A percentile compares a stretch with the other conserved stretches of the same genome.
Conservation (phyloP, 2,113 vertebrate species). For the Etheostoma spectabile region DNA sequence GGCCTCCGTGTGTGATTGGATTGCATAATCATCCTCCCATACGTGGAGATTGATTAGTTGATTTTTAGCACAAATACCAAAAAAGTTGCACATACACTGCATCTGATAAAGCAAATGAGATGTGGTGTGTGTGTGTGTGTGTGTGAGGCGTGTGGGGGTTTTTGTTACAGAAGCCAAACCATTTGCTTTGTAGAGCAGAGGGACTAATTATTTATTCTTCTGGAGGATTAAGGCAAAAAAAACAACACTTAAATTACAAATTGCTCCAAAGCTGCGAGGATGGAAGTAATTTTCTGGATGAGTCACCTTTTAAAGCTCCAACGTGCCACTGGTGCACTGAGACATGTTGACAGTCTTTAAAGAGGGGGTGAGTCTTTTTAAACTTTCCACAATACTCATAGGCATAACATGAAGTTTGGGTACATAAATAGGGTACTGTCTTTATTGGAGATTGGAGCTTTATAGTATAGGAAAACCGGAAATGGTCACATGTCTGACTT, state of each 20-base stretch:
- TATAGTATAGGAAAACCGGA: no score
- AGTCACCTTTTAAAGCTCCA: conserved; percentile 5
- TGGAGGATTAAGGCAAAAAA: conserved; percentile 10
- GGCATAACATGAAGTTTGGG: no score
- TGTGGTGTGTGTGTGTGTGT: background rate
- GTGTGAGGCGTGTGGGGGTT: conserved; percentile 7
- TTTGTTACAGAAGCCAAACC: conserved; percentile 6
- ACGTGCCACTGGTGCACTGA: background rate
- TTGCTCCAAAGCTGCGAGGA: background rate
- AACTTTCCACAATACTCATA: background rate
- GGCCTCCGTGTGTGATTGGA: background rate
- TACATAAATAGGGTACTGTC: no score
- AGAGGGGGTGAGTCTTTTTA: background rate
- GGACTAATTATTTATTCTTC: conserved; percentile 39
- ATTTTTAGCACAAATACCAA: background rate
- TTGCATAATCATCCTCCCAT: background rate
- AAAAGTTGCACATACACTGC: background rate
- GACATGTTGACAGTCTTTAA: background rate
- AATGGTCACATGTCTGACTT: no score
- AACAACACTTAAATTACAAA: conserved; percentile 11
- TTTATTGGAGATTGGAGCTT: no score
- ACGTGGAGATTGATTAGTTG: background rate
- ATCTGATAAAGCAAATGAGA: background rate
- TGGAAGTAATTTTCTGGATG: background rate
- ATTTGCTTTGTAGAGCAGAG: conserved; percentile 31